These are phyloP conservation scores for Oreocharis arfaki DNA, from an alignment of 2,113 vertebrate species.

Conservation along the genomic window DNA sequence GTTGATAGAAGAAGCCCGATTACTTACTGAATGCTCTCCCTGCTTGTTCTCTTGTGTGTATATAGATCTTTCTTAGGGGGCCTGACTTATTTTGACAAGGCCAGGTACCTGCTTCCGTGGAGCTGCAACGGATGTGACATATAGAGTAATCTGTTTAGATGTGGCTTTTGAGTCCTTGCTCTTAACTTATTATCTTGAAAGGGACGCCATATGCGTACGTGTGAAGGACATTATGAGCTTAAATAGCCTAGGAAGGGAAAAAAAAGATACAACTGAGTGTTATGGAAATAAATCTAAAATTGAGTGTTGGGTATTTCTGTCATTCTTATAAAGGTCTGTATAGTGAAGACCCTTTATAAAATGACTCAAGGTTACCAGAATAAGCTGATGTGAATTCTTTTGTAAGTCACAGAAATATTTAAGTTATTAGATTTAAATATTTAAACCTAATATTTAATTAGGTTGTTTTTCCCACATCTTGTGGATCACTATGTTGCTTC, in stretches of 20 bases:
- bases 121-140: not conserved
- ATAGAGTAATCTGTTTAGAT: not conserved
- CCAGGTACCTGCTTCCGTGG: not conserved
- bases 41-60: not conserved
- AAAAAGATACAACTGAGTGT: not conserved
- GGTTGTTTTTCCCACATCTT: not conserved
- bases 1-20: not conserved
- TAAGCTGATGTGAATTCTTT: not conserved
- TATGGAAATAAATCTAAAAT: not conserved
- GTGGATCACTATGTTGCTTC: not conserved
- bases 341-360: not conserved
- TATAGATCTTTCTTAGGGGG: not conserved
- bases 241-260: not conserved
- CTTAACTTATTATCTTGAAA: not conserved
- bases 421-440: not conserved
- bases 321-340: not conserved
- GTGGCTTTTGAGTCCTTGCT: not conserved
- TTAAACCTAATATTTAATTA: not conserved
- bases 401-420: not conserved
- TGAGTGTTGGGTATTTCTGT: not conserved
- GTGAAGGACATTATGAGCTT: not conserved
- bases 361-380: not conserved
- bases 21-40: not conserved
- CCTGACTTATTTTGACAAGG: not conserved
- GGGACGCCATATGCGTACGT: not conserved